Evolutionary conservation across 2,888 invertebrate genomes (phyloP).

Genomic region (Rotaria socialis): DNA sequence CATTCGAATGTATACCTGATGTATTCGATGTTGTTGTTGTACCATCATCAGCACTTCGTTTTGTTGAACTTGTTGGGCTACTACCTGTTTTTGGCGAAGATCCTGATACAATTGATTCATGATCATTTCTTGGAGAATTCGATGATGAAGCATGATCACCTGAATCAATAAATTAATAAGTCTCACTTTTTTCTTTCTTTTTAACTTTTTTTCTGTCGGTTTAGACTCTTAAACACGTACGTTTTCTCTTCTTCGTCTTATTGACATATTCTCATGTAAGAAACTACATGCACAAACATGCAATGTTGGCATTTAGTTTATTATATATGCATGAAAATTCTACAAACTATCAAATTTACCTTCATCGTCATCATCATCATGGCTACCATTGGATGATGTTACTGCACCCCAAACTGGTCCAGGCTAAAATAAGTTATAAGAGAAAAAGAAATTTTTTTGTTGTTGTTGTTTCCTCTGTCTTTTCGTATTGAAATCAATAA

Average conservation of each 20-base stretch:
- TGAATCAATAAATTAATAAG: not conserved
- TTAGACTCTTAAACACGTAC: constrained; percentile 16
- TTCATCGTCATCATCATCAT: not conserved
- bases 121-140: not conserved
- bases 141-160: constrained; percentile 5
- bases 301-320: not conserved
- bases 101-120: not conserved
- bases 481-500: not conserved
- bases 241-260: not conserved
- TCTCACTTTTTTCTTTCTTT: not conserved
- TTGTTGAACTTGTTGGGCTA: constrained; percentile 25
- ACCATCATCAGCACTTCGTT: not conserved
- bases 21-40: constrained; percentile 21
- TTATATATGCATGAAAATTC: not conserved
- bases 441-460: not conserved
- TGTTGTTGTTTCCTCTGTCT: no score
- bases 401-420: not conserved
- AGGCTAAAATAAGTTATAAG: not conserved
- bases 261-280: constrained; percentile 5
- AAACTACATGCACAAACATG: not conserved
- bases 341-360: constrained; percentile 18
- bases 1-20: not conserved
- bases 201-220: not conserved
- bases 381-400: not conserved
- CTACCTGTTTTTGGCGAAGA: not conserved